Percentiles rank a stretch among this genome's conserved stretches.
phyloP scores from a whole-genome alignment of 2,113 vertebrate genomes.

The Clarias macrocephalus region DNA sequence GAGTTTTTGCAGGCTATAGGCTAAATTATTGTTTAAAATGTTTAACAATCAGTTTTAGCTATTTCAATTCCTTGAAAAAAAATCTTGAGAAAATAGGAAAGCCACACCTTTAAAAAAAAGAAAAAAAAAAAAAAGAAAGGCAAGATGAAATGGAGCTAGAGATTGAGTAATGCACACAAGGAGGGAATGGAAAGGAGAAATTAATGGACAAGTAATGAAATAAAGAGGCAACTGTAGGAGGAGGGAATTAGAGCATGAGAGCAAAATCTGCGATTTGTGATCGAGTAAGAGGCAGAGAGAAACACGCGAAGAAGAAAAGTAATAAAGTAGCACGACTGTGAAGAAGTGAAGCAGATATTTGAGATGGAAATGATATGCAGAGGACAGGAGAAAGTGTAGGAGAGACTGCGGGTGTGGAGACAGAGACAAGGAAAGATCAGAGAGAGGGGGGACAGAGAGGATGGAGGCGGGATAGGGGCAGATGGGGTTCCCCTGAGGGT shows the following conservation, averaged over 20 bases:
- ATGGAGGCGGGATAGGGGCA: slow-evolving; percentile 47
- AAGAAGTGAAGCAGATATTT: background rate
- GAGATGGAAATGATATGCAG: slow-evolving; percentile 33
- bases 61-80: background rate
- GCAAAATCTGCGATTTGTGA: background rate
- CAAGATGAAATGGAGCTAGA: background rate
- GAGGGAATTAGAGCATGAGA: background rate
- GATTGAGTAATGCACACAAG: background rate
- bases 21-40: background rate
- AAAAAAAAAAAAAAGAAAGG: slow-evolving; percentile 2
- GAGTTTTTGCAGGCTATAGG: background rate
- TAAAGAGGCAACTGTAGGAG: background rate
- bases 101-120: background rate
- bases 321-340: background rate
- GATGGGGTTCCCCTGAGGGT: slow-evolving; percentile 63
- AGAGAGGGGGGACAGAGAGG: slow-evolving; percentile 43
- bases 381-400: background rate
- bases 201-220: slow-evolving; percentile 21
- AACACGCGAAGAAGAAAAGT: slow-evolving; percentile 8
- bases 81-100: background rate
- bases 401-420: background rate
- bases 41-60: background rate
- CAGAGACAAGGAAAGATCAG: slow-evolving; percentile 29
- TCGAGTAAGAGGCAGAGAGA: background rate
- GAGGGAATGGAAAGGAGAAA: slow-evolving; percentile 7